Evolutionary conservation across 1,140 invertebrate species (phyloP).

Genomic region (Spodoptera frugiperda): DNA sequence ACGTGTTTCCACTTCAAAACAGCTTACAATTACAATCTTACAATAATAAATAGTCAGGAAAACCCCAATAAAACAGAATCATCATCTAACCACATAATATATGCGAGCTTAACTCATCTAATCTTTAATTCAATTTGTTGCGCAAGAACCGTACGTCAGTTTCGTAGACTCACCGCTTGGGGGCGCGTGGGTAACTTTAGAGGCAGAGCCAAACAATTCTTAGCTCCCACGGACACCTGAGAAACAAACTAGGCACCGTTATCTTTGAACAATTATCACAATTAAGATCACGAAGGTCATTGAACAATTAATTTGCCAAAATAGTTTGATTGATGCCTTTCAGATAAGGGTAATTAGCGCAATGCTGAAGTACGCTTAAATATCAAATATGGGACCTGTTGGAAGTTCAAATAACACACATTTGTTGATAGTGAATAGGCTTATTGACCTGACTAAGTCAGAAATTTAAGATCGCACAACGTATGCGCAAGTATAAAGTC

Average conservation of each 20-base stretch:
- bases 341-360: slow-evolving; percentile 18
- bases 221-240: slow-evolving; percentile 34
- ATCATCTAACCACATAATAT: slow-evolving; percentile 7
- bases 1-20: background rate
- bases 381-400: too few species aligned
- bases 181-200: slow-evolving; percentile 14
- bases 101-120: slow-evolving; percentile 16
- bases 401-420: too few species aligned
- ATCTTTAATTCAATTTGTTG: slow-evolving; percentile 18
- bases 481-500: background rate
- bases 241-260: slow-evolving; percentile 8
- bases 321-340: slow-evolving; percentile 14
- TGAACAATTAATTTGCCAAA: slow-evolving; percentile 40
- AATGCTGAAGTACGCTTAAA: background rate
- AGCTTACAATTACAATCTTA: background rate
- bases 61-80: background rate
- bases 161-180: slow-evolving; percentile 5
- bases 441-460: too few species aligned
- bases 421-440: too few species aligned
- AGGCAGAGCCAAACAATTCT: slow-evolving; percentile 1
- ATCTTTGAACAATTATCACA: slow-evolving; percentile 30
- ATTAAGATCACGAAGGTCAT: slow-evolving; percentile 31
- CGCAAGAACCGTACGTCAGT: slow-evolving; percentile 6
- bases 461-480: too few species aligned
- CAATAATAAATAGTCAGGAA: background rate